Evolutionary conservation across 1,140 invertebrate genomes (phyloP).

Genomic region (Armadillidium nasatum): DNA sequence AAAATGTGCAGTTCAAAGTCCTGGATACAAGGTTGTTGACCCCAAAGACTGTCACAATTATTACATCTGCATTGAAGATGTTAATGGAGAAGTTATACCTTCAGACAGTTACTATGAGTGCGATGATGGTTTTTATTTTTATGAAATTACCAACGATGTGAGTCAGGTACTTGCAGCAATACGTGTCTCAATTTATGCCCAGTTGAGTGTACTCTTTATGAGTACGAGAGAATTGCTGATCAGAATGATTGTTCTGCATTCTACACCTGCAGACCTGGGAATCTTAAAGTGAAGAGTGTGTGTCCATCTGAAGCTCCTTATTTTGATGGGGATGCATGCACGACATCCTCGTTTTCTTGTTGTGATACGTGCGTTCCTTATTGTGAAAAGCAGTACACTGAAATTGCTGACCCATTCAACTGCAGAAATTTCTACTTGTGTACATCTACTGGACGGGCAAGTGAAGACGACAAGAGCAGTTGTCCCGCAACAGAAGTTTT

Average conservation of each 20-base stretch:
- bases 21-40: not conserved
- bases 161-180: not conserved
- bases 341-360: not conserved
- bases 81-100: not conserved
- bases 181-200: not conserved
- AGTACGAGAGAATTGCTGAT: not conserved
- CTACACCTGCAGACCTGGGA: not conserved
- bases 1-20: not conserved
- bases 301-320: not conserved
- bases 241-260: not conserved
- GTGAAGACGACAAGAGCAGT: not conserved
- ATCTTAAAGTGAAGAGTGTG: not conserved
- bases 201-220: not conserved
- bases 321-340: not conserved
- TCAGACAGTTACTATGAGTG: not conserved
- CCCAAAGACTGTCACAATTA: conserved; percentile 3
- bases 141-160: not conserved
- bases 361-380: not conserved
- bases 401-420: not conserved
- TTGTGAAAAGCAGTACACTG: not conserved
- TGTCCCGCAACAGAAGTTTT: not conserved
- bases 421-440: not conserved
- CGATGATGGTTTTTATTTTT: not conserved
- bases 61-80: not conserved
- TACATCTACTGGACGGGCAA: not conserved